These are phyloP conservation scores for Lepus oiostolus DNA, from an alignment of 2,797 vertebrate genomes.

Conservation along the genomic window DNA sequence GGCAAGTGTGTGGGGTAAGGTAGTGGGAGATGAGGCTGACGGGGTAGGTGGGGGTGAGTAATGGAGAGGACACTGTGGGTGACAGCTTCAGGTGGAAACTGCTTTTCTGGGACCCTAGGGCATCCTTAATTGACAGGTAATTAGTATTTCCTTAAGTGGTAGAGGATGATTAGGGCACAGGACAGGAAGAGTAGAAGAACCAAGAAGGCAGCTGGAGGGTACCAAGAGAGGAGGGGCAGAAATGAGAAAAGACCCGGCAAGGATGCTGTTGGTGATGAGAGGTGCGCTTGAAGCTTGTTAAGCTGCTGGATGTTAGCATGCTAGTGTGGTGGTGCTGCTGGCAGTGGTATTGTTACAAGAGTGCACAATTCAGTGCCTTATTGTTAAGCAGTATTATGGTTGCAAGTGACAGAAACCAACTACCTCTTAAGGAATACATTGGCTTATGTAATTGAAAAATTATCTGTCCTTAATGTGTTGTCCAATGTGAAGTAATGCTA, in stretches of 20 bases:
- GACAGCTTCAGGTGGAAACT: neutral
- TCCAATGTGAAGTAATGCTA: too few relatives aligned
- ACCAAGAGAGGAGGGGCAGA: neutral
- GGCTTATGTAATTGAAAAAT: neutral
- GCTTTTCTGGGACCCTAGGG: neutral
- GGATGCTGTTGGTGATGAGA: neutral
- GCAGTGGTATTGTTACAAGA: neutral
- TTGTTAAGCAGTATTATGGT: neutral
- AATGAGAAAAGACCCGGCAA: neutral
- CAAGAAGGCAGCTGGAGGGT: neutral
- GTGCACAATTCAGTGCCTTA: neutral
- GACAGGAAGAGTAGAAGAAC: neutral
- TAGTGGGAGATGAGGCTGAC: neutral
- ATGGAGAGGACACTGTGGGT: neutral
- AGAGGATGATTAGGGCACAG: neutral
- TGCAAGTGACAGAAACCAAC: slow-evolving; percentile 28
- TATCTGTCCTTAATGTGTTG: too few relatives aligned
- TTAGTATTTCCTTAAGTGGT: slow-evolving; percentile 24
- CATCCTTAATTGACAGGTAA: neutral
- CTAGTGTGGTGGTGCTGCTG: neutral
- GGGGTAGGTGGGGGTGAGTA: neutral
- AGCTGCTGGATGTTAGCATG: slow-evolving; percentile 4
- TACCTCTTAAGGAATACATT: neutral
- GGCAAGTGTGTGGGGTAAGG: too few relatives aligned
- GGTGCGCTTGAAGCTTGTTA: neutral